Conservation (phyloP, 2,888 invertebrate species). For the Pollenia griseotomentosa region DNA sequence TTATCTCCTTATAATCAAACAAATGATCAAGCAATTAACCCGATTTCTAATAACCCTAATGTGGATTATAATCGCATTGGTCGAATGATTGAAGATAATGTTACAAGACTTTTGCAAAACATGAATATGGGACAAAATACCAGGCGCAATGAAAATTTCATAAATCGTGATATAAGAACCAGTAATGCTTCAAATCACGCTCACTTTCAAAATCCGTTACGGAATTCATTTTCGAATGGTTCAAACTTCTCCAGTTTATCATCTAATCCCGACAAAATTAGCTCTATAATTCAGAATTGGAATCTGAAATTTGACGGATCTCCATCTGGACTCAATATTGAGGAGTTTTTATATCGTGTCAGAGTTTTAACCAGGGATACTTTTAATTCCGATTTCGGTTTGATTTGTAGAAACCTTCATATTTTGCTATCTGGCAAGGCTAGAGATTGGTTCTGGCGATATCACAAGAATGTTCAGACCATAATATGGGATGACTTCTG, state of each 20-base stretch:
- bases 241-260: not conserved
- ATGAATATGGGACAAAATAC: not conserved
- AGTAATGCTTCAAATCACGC: no score
- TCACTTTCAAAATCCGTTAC: not conserved
- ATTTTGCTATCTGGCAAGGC: slow-evolving; percentile 16
- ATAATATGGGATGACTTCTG: slow-evolving; percentile 28
- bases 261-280: not conserved
- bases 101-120: not conserved
- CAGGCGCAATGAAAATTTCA: not conserved
- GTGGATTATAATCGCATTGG: slow-evolving; percentile 16
- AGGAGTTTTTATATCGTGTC: slow-evolving; percentile 47
- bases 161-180: not conserved
- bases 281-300: slow-evolving; percentile 16
- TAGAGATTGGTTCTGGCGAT: slow-evolving; percentile 45
- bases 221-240: not conserved
- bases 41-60: not conserved
- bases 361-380: not conserved
- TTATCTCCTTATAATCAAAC: not conserved
- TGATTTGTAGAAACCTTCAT: not conserved
- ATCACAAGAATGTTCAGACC: slow-evolving; percentile 4
- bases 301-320: slow-evolving; percentile 8
- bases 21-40: not conserved
- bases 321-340: not conserved
- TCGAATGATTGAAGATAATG: slow-evolving; percentile 16
- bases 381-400: not conserved